Percentiles rank a stretch among this genome's conserved stretches.
phyloP scores from a whole-genome alignment of 2,888 invertebrate species.

The Stenurella melanura region DNA sequence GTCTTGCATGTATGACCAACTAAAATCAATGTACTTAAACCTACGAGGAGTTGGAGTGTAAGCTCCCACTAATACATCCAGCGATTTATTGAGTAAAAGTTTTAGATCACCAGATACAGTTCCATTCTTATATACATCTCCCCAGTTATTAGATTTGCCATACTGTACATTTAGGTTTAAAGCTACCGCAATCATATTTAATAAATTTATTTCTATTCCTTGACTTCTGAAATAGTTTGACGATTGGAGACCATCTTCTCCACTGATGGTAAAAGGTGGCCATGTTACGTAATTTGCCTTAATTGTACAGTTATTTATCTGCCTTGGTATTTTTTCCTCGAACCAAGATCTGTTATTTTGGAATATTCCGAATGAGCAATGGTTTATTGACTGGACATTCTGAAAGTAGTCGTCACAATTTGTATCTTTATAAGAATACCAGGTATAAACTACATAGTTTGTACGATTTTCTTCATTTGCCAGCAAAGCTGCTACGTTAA shows the following conservation, averaged over 20 bases:
- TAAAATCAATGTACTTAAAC: neutral
- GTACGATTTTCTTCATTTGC: neutral
- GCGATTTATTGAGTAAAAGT: neutral
- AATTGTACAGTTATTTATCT: neutral
- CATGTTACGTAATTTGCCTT: neutral
- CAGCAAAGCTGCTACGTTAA: neutral
- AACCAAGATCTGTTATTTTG: neutral
- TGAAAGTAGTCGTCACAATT: neutral
- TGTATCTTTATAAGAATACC: neutral
- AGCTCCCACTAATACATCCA: neutral
- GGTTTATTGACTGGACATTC: neutral
- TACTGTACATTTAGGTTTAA: neutral
- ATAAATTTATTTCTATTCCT: slow-evolving; percentile 8
- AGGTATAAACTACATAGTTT: neutral
- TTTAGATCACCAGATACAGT: neutral
- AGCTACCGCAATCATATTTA: neutral
- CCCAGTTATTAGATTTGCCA: neutral
- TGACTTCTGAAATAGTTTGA: neutral
- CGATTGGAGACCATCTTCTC: neutral
- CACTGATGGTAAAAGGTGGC: neutral
- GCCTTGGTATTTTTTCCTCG: neutral
- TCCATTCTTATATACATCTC: neutral
- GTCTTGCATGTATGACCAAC: neutral
- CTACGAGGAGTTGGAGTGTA: neutral
- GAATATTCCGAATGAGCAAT: neutral